Base-by-base conservation (phyloP, 1,140 invertebrate genomes). In the Pomacea maculata region DNA sequence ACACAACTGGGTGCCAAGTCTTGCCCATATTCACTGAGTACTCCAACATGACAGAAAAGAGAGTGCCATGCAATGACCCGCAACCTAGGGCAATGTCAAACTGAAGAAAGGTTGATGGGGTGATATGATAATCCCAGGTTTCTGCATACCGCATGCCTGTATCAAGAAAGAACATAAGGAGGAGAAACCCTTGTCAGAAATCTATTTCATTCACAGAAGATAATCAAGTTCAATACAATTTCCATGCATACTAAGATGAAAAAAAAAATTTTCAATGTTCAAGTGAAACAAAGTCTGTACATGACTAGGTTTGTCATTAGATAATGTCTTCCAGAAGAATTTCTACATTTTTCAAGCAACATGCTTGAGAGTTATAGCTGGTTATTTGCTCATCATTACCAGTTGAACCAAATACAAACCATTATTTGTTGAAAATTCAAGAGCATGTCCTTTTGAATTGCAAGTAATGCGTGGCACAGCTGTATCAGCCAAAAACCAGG, bases 31-130 rank as follows among this genome's bases (percentile, higher is more conserved):
- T 89, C 1, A 88, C 85, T 8, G 92, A 93, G 82, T 91, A 93
- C 79, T 93, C 88, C 65, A 93, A 83, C 61, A 83, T 85, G n/a
- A 92, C 86, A 76, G 78, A 84, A 82, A 85, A 90, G 54, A 86
- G 82, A 21, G 81, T 86, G 57, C 83, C 85, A 82, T 88, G 87
- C 14, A 87, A 76, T 10, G 88, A 87, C 19, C 89, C 87, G 82
- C 91, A 92, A 1, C 88, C 89, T 85, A 92, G 88, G 55, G 88
- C 89, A 14, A 93, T 87, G 82, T 92, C 91, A 86, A 92, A 92
- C 84, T 93, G 92, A 0, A 92, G 84, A 76, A 92, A 92, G 14
- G 90, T 91, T 14, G 92, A 89, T 11, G 89, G 87, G 21, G 87
- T 89, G 25, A 92, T 88, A 65, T 90, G 85, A 76, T 91, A 91